Evolutionary conservation across 1,140 invertebrate species (phyloP).

Genomic region (Chionoecetes opilio): DNA sequence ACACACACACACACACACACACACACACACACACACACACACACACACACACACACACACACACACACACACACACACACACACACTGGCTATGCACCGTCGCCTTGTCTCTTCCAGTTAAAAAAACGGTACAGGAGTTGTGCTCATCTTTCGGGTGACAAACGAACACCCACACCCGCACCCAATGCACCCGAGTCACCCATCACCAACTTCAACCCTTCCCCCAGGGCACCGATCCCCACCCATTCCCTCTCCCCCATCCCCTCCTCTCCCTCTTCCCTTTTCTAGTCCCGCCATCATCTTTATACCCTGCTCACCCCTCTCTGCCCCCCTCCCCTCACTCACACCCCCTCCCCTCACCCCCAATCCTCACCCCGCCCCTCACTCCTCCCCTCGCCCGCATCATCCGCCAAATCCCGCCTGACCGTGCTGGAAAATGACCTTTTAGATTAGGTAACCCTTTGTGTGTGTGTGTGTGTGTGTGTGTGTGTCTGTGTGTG

Average conservation of each 20-base stretch:
- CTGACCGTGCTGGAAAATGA: neutral
- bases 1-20: slow-evolving; percentile 49
- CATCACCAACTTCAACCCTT: neutral
- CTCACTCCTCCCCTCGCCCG: too few relatives aligned
- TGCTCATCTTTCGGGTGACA: neutral
- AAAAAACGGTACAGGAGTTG: neutral
- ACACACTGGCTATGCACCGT: neutral
- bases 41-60: slow-evolving; percentile 19
- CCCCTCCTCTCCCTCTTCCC: neutral
- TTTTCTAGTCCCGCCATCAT: too few relatives aligned
- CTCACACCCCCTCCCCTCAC: too few relatives aligned
- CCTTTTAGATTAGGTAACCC: neutral
- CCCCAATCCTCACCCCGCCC: too few relatives aligned
- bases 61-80: slow-evolving; percentile 47
- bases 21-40: slow-evolving; percentile 11
- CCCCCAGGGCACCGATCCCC: neutral
- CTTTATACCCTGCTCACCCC: too few relatives aligned
- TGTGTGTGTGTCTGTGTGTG: slow-evolving; percentile 41
- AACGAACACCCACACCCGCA: neutral
- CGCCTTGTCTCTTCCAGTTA: neutral
- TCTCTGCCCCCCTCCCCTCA: too few relatives aligned
- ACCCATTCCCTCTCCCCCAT: neutral
- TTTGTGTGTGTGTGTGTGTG: slow-evolving; percentile 52
- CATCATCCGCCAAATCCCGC: neutral
- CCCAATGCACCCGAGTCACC: neutral